phyloP scores from a whole-genome alignment of 1,140 invertebrate genomes.

The Caenorhabditis latens region DNA sequence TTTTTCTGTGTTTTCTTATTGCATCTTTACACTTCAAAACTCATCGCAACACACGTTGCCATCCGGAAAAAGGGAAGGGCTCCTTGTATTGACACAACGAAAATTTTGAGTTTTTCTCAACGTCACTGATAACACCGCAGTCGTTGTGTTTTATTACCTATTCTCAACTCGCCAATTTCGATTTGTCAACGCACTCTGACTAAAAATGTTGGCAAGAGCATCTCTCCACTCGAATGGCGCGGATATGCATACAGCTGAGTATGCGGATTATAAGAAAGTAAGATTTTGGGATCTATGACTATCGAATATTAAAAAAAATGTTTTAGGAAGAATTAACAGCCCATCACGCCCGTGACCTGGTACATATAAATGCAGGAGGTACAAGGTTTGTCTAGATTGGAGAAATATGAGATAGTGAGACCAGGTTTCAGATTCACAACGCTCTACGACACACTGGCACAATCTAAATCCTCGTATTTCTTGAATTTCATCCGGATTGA shows the following conservation, averaged over 20 bases:
- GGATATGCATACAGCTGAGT: conserved; percentile 22
- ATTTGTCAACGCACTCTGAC: neutral
- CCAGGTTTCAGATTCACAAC: conserved; percentile 10
- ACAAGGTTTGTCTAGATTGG: neutral
- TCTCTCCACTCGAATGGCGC: conserved; percentile 10
- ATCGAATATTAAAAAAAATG: no score
- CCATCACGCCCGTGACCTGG: conserved; percentile 16
- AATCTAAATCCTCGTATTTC: conserved; percentile 18
- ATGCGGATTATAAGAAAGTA: conserved; percentile 29
- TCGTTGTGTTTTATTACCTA: conserved; percentile 33
- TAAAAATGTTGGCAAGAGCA: conserved; percentile 32
- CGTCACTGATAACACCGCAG: conserved; percentile 40
- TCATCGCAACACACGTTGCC: neutral
- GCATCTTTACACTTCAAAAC: neutral
- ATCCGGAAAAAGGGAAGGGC: conserved; percentile 1
- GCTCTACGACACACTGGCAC: conserved; percentile 17
- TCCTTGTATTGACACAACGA: conserved; percentile 20
- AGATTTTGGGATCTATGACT: no score
- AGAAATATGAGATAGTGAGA: neutral
- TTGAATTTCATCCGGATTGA: conserved; percentile 45
- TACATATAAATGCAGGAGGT: conserved; percentile 37
- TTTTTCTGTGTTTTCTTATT: neutral
- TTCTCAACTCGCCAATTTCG: conserved; percentile 6
- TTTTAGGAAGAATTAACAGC: conserved; percentile 25
- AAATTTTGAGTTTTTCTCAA: neutral